Conservation (phyloP, 2,113 vertebrate genomes). For the Syngnathus scovelli region DNA sequence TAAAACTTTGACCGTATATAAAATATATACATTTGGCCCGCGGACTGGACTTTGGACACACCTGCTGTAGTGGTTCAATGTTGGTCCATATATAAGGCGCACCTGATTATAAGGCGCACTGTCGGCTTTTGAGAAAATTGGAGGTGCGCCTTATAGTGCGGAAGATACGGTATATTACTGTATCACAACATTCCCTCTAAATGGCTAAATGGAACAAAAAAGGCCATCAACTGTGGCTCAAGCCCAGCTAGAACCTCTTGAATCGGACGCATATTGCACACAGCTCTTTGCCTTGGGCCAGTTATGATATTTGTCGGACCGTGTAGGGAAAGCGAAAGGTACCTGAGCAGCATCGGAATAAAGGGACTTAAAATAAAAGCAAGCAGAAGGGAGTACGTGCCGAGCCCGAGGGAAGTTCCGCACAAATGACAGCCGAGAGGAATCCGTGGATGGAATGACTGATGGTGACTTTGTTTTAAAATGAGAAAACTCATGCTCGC, state of each 20-base stretch:
- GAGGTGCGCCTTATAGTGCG: too few species aligned
- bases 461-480: slow-evolving; percentile 51
- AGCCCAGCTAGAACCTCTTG: neutral
- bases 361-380: slow-evolving; percentile 59
- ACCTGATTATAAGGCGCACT: too few species aligned
- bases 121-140: too few species aligned
- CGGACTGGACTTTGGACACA: too few species aligned
- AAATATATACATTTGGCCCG: too few species aligned
- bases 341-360: slow-evolving; percentile 54
- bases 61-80: too few species aligned
- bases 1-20: too few species aligned
- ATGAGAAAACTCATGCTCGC: slow-evolving; percentile 28
- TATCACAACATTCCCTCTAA: too few species aligned
- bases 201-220: neutral
- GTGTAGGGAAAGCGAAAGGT: slow-evolving; percentile 28
- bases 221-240: neutral
- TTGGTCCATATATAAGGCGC: too few species aligned
- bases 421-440: slow-evolving; percentile 47
- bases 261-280: slow-evolving; percentile 1
- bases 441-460: slow-evolving; percentile 56
- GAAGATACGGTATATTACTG: too few species aligned
- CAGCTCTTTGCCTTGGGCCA: slow-evolving; percentile 52
- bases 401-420: slow-evolving; percentile 46
- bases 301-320: slow-evolving; percentile 38
- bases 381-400: slow-evolving; percentile 11